A percentile compares a stretch with the other conserved stretches of the same genome.
phyloP scores from a whole-genome alignment of 2,113 vertebrate genomes.

The Mormyrus iriodes region DNA sequence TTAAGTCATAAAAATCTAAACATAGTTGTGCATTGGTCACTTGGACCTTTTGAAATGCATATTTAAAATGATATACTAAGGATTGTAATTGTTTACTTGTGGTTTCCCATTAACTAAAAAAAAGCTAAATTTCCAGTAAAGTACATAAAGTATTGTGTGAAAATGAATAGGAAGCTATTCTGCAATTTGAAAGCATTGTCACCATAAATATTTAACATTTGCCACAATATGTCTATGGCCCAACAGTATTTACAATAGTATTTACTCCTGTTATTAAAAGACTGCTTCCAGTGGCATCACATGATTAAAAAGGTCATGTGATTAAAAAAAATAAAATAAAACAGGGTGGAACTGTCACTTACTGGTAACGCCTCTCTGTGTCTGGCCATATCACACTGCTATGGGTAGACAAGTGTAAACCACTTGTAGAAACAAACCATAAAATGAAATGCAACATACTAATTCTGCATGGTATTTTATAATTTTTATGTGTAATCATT shows the following conservation, averaged over 20 bases:
- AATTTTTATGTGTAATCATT: neutral
- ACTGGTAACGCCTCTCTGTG: neutral
- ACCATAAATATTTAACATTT: constrained; percentile 4
- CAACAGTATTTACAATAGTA: constrained; percentile 4
- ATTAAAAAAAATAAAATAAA: neutral
- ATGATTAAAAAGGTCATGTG: neutral
- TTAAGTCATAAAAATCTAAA: neutral
- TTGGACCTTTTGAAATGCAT: neutral
- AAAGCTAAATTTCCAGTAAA: neutral
- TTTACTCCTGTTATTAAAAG: neutral
- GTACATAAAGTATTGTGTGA: neutral
- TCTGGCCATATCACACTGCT: neutral
- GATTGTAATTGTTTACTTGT: neutral
- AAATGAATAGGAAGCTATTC: neutral
- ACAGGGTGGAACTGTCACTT: neutral
- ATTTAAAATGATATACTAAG: neutral
- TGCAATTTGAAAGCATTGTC: neutral
- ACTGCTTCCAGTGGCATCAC: neutral
- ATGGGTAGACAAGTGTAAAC: neutral
- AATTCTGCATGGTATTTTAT: neutral
- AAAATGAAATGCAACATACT: neutral
- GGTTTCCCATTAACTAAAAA: neutral
- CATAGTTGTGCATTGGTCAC: neutral
- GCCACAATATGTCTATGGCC: neutral
- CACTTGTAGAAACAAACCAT: neutral